These are phyloP conservation scores for Eonycteris spelaea DNA, from an alignment of 2,113 vertebrate species.

Conservation along the genomic window DNA sequence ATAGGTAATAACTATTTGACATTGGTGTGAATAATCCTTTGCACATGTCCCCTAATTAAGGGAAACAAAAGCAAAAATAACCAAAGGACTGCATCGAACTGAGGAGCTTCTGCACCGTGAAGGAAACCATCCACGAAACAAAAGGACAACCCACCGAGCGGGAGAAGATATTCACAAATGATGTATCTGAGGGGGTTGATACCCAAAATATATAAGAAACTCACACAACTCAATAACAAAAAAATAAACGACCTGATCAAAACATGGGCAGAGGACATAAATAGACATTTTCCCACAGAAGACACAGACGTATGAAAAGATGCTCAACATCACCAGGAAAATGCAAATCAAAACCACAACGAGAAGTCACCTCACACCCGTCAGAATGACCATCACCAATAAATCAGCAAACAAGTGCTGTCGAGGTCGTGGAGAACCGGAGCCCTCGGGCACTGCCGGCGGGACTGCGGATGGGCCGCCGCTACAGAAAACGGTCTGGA, in stretches of 20 bases:
- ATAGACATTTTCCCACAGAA: background rate
- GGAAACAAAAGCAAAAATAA: background rate
- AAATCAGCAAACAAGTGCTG: background rate
- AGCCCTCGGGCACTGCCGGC: background rate
- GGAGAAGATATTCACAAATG: background rate
- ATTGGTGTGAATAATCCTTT: background rate
- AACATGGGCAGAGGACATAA: background rate
- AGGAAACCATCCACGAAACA: background rate
- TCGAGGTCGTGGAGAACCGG: background rate
- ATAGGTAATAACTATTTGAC: background rate
- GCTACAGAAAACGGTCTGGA: background rate
- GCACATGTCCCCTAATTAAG: background rate
- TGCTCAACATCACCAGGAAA: background rate
- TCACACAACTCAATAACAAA: background rate
- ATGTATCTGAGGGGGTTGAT: background rate
- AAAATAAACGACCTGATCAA: background rate
- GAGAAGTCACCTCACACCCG: background rate
- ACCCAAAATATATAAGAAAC: background rate
- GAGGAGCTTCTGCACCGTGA: background rate
- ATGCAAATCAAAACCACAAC: background rate
- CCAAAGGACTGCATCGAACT: background rate
- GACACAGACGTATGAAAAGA: background rate
- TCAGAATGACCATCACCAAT: background rate
- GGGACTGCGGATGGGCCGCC: background rate
- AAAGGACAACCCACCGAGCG: background rate